Evolutionary conservation across 2,888 invertebrate species (phyloP).

Genomic region (Agonum fuliginosum): DNA sequence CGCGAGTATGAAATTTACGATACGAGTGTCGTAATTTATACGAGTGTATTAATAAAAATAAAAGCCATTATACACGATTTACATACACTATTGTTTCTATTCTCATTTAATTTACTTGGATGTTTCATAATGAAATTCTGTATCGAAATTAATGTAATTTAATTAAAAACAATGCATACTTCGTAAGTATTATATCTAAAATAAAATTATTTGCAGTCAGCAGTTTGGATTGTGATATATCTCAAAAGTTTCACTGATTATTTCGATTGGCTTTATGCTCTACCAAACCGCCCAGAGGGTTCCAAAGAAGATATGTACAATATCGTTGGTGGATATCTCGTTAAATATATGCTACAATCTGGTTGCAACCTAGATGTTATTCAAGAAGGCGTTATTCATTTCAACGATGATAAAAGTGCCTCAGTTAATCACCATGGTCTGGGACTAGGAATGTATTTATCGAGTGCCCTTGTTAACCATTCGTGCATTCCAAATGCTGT

Average conservation of each 20-base stretch:
- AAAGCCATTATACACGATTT: too few relatives aligned
- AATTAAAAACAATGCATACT: too few relatives aligned
- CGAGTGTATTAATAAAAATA: too few relatives aligned
- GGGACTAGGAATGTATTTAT: not conserved
- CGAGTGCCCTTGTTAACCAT: conserved; percentile 13
- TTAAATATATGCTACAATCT: not conserved
- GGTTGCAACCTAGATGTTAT: not conserved
- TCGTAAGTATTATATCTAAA: not conserved
- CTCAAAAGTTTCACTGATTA: not conserved
- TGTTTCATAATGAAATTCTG: too few relatives aligned
- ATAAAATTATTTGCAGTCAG: not conserved
- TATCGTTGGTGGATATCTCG: not conserved
- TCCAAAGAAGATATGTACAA: not conserved
- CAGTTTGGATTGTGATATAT: not conserved
- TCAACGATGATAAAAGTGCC: not conserved
- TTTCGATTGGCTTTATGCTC: conserved; percentile 1
- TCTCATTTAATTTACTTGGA: too few relatives aligned
- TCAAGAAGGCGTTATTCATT: not conserved
- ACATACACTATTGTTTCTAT: too few relatives aligned
- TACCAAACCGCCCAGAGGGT: not conserved
- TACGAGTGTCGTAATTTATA: too few relatives aligned
- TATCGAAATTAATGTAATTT: too few relatives aligned
- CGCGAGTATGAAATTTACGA: too few relatives aligned
- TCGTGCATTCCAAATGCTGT: conserved; percentile 19
- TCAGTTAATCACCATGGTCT: not conserved